Evolutionary conservation across 2,888 invertebrate genomes (phyloP).

Genomic region (Synanthedon formicaeformis): DNA sequence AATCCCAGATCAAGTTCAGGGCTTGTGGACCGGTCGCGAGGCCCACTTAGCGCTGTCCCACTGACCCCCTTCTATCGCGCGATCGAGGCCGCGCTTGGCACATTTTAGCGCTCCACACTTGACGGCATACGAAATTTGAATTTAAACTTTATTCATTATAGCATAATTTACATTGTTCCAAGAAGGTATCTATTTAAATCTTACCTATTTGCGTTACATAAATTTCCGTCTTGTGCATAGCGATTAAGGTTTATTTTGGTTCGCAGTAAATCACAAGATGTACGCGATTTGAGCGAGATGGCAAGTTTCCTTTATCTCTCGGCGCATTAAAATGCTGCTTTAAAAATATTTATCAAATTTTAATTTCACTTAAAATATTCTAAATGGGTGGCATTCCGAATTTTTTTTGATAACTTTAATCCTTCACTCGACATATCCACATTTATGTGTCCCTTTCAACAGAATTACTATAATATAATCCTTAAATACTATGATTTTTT

Average conservation of each 20-base stretch:
- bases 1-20: slow-evolving; percentile 52
- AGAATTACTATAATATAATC: too few species aligned
- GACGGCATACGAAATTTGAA: slow-evolving; percentile 1
- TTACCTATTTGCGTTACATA: background rate
- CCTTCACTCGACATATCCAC: too few species aligned
- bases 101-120: slow-evolving; percentile 9
- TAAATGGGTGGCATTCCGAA: background rate
- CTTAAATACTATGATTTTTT: too few species aligned
- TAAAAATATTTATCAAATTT: background rate
- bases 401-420: too few species aligned
- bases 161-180: slow-evolving; percentile 1
- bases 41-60: slow-evolving; percentile 11
- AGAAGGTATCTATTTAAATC: background rate
- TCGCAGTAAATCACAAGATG: background rate
- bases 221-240: too few species aligned
- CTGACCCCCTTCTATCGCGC: slow-evolving; percentile 15
- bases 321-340: background rate
- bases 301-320: background rate
- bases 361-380: background rate
- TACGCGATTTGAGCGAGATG: background rate
- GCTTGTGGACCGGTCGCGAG: slow-evolving; percentile 29
- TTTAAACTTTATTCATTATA: slow-evolving; percentile 6
- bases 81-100: slow-evolving; percentile 14
- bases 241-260: background rate
- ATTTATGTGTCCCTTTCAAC: too few species aligned